Percentiles rank a stretch among this genome's conserved stretches.
Evolutionary conservation across 2,888 invertebrate genomes (phyloP).

Genomic region (Hydrotaea diabolus): DNA sequence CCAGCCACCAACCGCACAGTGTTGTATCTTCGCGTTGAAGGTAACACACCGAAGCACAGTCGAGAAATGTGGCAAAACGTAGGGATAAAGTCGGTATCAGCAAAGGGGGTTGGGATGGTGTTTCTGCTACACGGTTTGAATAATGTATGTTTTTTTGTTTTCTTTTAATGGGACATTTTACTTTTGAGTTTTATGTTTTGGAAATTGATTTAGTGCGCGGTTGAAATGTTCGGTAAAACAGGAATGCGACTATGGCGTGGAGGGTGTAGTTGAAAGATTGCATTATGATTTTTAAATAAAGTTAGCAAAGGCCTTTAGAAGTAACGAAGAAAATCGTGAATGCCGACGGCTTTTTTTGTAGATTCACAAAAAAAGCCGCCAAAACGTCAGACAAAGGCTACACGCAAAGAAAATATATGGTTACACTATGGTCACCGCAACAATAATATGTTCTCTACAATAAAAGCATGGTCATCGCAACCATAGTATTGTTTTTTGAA

Average conservation of each 20-base stretch:
- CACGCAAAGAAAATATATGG: no score
- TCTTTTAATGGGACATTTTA: not conserved
- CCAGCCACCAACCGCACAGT: not conserved
- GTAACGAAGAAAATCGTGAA: no score
- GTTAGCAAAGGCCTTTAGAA: not conserved
- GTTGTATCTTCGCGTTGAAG: not conserved
- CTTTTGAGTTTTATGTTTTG: conserved; percentile 29
- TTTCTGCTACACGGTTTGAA: not conserved
- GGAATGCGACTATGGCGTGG: not conserved
- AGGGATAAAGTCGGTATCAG: not conserved
- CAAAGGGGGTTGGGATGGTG: not conserved
- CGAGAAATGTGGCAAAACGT: not conserved
- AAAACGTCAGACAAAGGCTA: no score
- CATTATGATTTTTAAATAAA: not conserved
- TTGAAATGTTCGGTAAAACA: not conserved
- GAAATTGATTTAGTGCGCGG: conserved; percentile 39
- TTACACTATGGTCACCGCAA: no score
- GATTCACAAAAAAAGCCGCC: no score
- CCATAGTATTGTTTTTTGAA: no score
- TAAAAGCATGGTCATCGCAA: no score
- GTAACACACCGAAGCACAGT: not conserved
- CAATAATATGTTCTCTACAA: no score
- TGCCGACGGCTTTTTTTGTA: no score
- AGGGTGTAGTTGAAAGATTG: not conserved
- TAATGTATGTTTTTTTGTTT: conserved; percentile 1